Conservation (phyloP, 2,113 vertebrate species). For the Acrocephalus arundinaceus region DNA sequence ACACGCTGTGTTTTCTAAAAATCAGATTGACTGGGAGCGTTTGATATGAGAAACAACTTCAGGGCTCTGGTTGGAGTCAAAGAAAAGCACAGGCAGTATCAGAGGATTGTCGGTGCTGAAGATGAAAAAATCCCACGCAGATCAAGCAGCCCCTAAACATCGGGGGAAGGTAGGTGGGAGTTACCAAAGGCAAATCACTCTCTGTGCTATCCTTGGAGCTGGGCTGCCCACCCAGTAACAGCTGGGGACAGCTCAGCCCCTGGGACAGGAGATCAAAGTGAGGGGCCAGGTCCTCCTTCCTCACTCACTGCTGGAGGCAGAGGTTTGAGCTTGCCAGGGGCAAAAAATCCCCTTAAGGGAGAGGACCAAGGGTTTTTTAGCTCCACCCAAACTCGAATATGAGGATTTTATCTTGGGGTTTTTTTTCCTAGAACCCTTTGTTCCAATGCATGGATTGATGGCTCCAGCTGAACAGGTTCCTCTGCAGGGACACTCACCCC, state of each 20-base stretch:
- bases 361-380: background rate
- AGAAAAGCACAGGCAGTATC: background rate
- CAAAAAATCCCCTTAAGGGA: background rate
- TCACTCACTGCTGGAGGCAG: background rate
- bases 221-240: background rate
- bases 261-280: background rate
- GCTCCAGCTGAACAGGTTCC: background rate
- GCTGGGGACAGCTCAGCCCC: background rate
- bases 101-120: background rate
- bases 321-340: background rate
- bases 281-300: background rate
- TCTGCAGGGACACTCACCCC: background rate
- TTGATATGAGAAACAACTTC: constrained; percentile 49
- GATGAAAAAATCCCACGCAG: background rate
- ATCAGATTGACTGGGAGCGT: constrained; percentile 35
- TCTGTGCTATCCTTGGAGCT: background rate
- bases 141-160: background rate
- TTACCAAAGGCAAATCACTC: background rate
- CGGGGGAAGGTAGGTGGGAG: background rate
- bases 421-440: background rate
- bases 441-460: background rate
- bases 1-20: background rate
- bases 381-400: background rate
- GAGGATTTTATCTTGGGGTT: background rate
- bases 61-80: background rate